Conservation (phyloP, 2,888 invertebrate genomes). For the Tenthredo distinguenda region DNA sequence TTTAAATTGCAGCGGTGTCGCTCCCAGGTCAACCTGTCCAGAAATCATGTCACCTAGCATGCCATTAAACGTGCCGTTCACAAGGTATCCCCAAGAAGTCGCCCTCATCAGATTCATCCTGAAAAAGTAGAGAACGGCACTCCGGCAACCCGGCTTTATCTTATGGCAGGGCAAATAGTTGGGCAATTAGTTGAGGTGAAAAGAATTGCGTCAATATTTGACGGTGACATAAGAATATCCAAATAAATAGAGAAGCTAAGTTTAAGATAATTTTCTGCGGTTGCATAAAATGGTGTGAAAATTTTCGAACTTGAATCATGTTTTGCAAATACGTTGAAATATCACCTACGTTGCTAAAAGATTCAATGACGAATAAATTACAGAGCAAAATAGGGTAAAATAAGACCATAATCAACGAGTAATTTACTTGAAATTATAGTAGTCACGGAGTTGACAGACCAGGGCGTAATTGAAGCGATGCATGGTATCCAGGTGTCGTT, state of each 20-base stretch:
- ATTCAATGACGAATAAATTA: not conserved
- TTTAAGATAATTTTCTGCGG: no score
- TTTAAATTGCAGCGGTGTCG: slow-evolving; percentile 84
- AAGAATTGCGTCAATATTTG: not conserved
- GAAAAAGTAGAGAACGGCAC: not conserved
- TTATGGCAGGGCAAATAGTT: not conserved
- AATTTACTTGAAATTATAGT: slow-evolving; percentile 84
- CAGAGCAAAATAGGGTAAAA: not conserved
- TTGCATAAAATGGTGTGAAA: not conserved
- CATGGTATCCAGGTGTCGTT: slow-evolving; percentile 82
- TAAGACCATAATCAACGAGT: not conserved
- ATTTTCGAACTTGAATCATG: not conserved
- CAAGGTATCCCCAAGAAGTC: slow-evolving; percentile 69
- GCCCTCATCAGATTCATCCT: slow-evolving; percentile 66
- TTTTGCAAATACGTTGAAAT: not conserved
- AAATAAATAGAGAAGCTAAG: not conserved
- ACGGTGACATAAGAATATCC: not conserved
- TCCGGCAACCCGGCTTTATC: not conserved
- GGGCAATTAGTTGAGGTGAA: not conserved
- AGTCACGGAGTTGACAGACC: slow-evolving; percentile 81
- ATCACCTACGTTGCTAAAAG: not conserved
- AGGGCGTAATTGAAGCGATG: slow-evolving; percentile 83
- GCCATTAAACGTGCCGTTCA: slow-evolving; percentile 69
- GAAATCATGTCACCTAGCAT: slow-evolving; percentile 70
- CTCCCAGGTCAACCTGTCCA: slow-evolving; percentile 82